Percentiles rank a stretch among this genome's conserved stretches.
phyloP scores from a whole-genome alignment of 2,113 vertebrate species.

The Danionella cerebrum region DNA sequence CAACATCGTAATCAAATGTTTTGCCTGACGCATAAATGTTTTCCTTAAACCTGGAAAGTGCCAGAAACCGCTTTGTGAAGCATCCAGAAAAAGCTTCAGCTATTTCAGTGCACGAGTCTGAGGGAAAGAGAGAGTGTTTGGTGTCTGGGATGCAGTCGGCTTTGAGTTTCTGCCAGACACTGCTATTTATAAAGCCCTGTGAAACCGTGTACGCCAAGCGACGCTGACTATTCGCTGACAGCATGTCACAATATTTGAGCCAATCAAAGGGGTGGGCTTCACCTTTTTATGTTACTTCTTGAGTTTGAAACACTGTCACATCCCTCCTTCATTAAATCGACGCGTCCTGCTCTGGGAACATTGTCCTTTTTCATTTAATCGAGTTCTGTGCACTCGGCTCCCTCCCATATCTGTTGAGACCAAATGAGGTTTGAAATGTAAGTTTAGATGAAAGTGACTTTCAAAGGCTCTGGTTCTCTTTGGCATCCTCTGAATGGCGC shows the following conservation, averaged over 20 bases:
- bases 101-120: neutral
- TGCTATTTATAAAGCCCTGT: neutral
- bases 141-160: neutral
- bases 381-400: too few species aligned
- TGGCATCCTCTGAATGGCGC: too few species aligned
- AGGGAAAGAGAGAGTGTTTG: too few species aligned
- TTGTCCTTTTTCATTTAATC: too few species aligned
- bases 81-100: neutral
- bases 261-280: neutral
- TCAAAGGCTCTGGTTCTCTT: too few species aligned
- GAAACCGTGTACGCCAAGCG: neutral
- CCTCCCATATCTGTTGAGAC: too few species aligned
- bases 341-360: too few species aligned
- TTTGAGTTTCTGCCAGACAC: neutral
- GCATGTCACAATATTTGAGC: neutral
- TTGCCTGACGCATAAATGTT: neutral
- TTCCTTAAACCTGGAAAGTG: neutral
- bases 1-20: too few species aligned
- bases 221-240: constrained; percentile 2
- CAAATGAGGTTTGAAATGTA: too few species aligned
- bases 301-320: too few species aligned
- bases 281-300: neutral
- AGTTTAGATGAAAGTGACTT: too few species aligned
- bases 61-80: neutral
- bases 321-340: too few species aligned